Base-by-base conservation (phyloP, 2,113 vertebrate species). In the Pipra filicauda region DNA sequence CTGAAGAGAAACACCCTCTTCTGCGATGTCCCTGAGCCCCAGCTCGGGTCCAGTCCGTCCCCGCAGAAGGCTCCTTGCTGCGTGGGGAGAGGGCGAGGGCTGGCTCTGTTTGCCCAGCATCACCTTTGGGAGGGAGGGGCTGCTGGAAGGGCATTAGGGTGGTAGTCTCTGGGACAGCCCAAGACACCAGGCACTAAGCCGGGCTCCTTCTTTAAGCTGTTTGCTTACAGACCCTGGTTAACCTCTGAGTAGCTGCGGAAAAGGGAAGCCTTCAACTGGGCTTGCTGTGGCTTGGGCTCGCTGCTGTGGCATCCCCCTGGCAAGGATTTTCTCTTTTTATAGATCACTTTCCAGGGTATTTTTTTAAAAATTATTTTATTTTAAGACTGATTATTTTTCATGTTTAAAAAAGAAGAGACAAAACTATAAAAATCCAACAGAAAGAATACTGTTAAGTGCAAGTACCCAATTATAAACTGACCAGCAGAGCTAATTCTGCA, bases 211-310 rank as follows among this genome's bases (percentile, higher is more conserved):
- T 89, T 92, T 97, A 96, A 97, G 96, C 95, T 86, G 75, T 95
- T 95, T 97, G 72, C 92, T 79, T n/a, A 49, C 85, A 88, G 95
- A 95, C 91, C 96, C 95, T 75, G 95, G 69, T 81, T 97, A 96
- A 97, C 95, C 95, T 96, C 88, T 58, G 80, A 95, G 85, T 24
- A 90, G 83, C 85, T 95, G 89, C 1, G 71, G 95, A 23, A 79
- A 88, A 93, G 65, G 37, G 55, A 37, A 92, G 84, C 84, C 89
- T 57, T 62, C 58, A 41, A 8, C 37, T 0, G 15, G 58, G 76
- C 65, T 70, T 69, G 51, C 89, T 93, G 91, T 0, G 94, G 91
- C 78, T 88, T 71, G 59, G 65, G 61, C 73, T 93, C 3, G 2
- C 64, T 22, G 43, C 85, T 89, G 79, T 15, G 78, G 88, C 19